A percentile compares a stretch with the other conserved stretches of the same genome.
phyloP scores from a whole-genome alignment of 2,888 invertebrate species.

The Ormyrus thymus region DNA sequence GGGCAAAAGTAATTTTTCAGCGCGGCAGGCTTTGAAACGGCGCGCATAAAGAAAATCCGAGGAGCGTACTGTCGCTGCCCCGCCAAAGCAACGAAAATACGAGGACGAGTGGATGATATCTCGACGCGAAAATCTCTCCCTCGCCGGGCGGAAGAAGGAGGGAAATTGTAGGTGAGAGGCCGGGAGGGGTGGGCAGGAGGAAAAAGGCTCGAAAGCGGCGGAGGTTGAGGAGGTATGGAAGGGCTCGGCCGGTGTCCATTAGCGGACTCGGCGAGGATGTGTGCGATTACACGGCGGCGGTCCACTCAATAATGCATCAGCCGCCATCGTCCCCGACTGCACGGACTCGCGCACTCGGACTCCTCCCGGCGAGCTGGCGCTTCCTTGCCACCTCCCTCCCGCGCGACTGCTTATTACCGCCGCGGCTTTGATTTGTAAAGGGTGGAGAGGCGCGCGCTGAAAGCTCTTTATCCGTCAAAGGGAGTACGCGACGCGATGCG shows the following conservation, averaged over 20 bases:
- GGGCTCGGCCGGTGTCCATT: constrained; percentile 70
- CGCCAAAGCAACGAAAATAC: constrained; percentile 67
- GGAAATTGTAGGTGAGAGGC: constrained; percentile 37
- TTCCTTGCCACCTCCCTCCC: constrained; percentile 60
- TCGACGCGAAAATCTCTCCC: constrained; percentile 42
- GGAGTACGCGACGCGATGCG: constrained; percentile 58
- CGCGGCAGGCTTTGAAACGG: background rate
- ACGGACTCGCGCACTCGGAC: constrained; percentile 66
- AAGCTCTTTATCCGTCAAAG: constrained; percentile 68
- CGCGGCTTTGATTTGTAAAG: constrained; percentile 73
- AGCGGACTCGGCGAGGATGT: constrained; percentile 69
- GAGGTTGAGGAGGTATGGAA: constrained; percentile 50
- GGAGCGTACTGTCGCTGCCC: constrained; percentile 36
- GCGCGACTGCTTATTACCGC: constrained; percentile 69
- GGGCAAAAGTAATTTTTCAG: background rate
- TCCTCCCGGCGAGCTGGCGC: constrained; percentile 47
- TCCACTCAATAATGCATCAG: constrained; percentile 74
- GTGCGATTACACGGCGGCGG: constrained; percentile 69
- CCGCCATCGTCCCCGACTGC: constrained; percentile 64
- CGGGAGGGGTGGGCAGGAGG: background rate
- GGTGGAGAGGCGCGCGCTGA: constrained; percentile 61
- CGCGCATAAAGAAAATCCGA: background rate
- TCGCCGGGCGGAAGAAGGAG: constrained; percentile 52
- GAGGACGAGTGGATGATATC: constrained; percentile 60
- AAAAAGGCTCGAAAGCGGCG: constrained; percentile 24